Conservation (phyloP, 2,113 vertebrate genomes). For the Perognathus longimembris region DNA sequence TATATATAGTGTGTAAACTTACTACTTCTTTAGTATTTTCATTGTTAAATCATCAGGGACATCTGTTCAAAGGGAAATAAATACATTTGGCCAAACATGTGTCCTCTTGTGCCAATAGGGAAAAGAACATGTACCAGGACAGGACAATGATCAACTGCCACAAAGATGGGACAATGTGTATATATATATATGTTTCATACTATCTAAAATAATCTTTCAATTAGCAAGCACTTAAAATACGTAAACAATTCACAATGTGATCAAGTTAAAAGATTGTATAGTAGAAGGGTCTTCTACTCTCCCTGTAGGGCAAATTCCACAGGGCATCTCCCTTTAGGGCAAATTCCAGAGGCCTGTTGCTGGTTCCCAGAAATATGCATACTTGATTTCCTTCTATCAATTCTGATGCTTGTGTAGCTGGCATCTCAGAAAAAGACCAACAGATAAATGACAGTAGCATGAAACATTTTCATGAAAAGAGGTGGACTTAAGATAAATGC, state of each 20-base stretch:
- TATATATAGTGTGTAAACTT: constrained; percentile 41
- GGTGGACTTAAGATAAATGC: constrained; percentile 29
- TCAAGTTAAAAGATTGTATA: neutral
- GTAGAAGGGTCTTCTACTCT: neutral
- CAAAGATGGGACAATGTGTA: constrained; percentile 32
- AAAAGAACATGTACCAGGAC: constrained; percentile 16
- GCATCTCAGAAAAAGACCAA: neutral
- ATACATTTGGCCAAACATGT: constrained; percentile 29
- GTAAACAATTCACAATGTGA: neutral
- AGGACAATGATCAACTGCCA: constrained; percentile 53
- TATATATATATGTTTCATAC: neutral
- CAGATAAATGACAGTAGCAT: neutral
- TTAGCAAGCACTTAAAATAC: constrained; percentile 35
- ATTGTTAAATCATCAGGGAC: constrained; percentile 35
- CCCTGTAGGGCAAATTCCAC: too few species aligned
- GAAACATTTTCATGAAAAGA: neutral
- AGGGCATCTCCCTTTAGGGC: too few species aligned
- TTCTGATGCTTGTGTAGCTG: constrained; percentile 14
- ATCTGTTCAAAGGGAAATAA: constrained; percentile 56
- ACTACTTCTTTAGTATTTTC: constrained; percentile 51
- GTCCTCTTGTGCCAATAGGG: neutral
- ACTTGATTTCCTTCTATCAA: constrained; percentile 1
- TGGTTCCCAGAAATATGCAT: neutral
- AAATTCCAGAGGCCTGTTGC: neutral
- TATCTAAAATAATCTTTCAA: neutral